These are phyloP conservation scores for Cephalotes varians DNA, from an alignment of 2,888 invertebrate genomes.

Conservation along the genomic window DNA sequence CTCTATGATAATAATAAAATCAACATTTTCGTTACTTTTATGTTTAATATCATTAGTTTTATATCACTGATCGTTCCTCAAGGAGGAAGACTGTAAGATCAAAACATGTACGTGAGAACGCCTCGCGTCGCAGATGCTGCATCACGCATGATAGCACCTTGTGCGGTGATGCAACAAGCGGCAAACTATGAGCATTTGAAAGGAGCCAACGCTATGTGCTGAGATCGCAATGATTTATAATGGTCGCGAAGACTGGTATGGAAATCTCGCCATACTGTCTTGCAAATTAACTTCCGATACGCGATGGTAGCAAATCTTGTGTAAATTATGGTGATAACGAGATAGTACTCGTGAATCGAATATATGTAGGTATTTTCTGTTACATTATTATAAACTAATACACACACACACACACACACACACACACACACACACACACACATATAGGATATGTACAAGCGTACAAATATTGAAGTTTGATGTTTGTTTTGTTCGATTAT, in stretches of 20 bases:
- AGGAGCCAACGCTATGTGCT: conserved; percentile 28
- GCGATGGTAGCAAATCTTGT: neutral
- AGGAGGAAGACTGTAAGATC: conserved; percentile 39
- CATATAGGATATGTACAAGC: neutral
- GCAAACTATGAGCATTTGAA: conserved; percentile 45
- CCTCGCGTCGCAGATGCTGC: conserved; percentile 51
- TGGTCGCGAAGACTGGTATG: conserved; percentile 34
- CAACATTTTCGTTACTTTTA: neutral
- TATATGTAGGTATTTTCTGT: neutral
- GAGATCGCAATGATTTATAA: conserved; percentile 50
- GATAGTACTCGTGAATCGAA: neutral
- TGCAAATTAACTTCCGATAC: conserved; percentile 45
- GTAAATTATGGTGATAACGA: conserved; percentile 23
- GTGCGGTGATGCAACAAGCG: conserved; percentile 50
- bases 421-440: too few relatives aligned
- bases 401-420: too few relatives aligned
- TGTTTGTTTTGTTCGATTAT: neutral
- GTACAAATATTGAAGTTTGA: neutral
- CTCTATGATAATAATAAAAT: neutral
- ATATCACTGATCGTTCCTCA: conserved; percentile 1
- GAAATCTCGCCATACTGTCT: conserved; percentile 21
- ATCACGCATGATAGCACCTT: conserved; percentile 53
- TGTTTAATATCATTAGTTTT: neutral
- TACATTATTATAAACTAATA: neutral
- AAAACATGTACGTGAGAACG: conserved; percentile 47